A percentile compares a stretch with the other conserved stretches of the same genome.
phyloP scores from a whole-genome alignment of 2,797 vertebrate genomes.

The Platyrinchus mystaceus region DNA sequence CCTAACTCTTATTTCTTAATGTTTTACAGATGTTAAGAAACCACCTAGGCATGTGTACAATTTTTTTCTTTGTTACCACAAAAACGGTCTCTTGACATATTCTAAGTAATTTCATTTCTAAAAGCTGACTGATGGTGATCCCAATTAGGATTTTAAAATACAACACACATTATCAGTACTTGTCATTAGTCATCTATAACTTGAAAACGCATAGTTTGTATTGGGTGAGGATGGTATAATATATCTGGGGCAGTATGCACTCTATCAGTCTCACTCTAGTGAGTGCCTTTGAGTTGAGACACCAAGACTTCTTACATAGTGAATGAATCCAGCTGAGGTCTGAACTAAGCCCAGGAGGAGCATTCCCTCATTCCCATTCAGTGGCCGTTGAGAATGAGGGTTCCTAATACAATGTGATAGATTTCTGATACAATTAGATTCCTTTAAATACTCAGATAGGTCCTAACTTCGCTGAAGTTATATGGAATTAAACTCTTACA shows the following conservation, averaged over 20 bases:
- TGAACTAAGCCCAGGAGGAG: not conserved
- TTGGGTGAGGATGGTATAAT: not conserved
- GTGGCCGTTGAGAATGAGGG: not conserved
- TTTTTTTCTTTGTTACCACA: not conserved
- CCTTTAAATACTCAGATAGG: not conserved
- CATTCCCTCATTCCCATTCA: not conserved
- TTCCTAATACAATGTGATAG: not conserved
- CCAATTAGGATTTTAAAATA: not conserved
- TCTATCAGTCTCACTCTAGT: not conserved
- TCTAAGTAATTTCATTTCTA: not conserved
- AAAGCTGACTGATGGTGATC: not conserved
- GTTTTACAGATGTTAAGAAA: not conserved
- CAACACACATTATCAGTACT: not conserved
- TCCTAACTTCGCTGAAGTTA: not conserved
- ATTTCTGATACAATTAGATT: not conserved
- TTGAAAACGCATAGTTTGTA: not conserved
- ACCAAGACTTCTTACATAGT: not conserved
- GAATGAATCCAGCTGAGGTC: not conserved
- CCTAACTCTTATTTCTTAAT: not conserved
- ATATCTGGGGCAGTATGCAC: not conserved
- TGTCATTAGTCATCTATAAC: not conserved
- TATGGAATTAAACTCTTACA: not conserved
- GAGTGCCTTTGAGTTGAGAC: not conserved
- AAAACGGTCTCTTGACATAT: not conserved
- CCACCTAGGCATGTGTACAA: not conserved